Evolutionary conservation across 23 tunicate genomes (phyloP).

Genomic region (Diplosoma virens): DNA sequence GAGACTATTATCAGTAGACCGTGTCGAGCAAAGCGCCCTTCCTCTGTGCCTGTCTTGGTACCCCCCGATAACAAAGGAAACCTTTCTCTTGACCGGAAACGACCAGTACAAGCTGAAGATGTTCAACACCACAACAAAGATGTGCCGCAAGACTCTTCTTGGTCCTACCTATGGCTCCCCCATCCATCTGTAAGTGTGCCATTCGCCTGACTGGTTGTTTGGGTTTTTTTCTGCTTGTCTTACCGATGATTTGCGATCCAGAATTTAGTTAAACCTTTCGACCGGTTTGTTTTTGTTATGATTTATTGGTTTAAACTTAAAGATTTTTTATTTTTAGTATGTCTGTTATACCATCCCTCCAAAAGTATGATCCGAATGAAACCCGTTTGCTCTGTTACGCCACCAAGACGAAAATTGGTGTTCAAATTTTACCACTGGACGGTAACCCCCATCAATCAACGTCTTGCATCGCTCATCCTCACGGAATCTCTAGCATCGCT

Average conservation of each 20-base stretch:
- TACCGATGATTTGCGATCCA: too few relatives aligned
- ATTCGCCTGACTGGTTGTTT: too few relatives aligned
- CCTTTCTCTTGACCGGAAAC: constrained; percentile 71
- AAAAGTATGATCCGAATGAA: constrained; percentile 23
- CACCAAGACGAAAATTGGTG: constrained; percentile 68
- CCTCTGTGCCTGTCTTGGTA: constrained; percentile 84
- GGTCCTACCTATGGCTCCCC: constrained; percentile 91
- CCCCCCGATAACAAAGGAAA: constrained; percentile 75
- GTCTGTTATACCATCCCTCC: constrained; percentile 42
- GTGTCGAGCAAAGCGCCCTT: constrained; percentile 84
- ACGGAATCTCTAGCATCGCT: constrained; percentile 50
- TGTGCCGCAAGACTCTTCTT: constrained; percentile 81
- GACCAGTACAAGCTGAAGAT: constrained; percentile 86
- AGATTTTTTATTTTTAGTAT: too few relatives aligned
- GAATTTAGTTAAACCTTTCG: neutral
- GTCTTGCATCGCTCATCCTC: constrained; percentile 69
- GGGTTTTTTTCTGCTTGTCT: too few relatives aligned
- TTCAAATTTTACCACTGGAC: constrained; percentile 89
- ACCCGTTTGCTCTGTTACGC: constrained; percentile 60
- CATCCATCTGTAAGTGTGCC: constrained; percentile 38
- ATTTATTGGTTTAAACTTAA: too few relatives aligned
- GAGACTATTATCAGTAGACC: constrained; percentile 47
- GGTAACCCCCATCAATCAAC: constrained; percentile 90
- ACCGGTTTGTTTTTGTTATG: too few relatives aligned
- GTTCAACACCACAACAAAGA: constrained; percentile 90